Evolutionary conservation across 2,797 vertebrate species (phyloP).

Genomic region (Micropoecilia bifurca): DNA sequence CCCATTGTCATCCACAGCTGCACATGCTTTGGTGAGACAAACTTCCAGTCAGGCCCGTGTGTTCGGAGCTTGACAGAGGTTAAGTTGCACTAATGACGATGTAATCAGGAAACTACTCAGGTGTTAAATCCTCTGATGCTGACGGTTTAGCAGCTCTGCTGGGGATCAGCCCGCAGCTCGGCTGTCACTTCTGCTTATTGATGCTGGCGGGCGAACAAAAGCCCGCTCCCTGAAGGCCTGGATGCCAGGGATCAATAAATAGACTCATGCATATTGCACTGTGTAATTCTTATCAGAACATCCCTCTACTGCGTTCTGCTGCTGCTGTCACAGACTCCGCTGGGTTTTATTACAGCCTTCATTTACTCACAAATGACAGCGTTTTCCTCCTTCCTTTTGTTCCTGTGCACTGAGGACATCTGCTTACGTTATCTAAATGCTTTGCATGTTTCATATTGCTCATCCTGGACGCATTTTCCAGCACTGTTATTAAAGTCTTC

Average conservation of each 20-base stretch:
- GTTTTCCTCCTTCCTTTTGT: conserved; percentile 20
- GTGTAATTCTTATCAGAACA: conserved; percentile 29
- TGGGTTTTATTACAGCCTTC: conserved; percentile 6
- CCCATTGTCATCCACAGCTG: not conserved
- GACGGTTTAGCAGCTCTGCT: conserved; percentile 45
- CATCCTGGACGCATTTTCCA: not conserved
- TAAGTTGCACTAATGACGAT: conserved; percentile 53
- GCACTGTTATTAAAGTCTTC: not conserved
- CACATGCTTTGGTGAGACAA: not conserved
- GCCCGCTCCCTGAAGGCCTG: conserved; percentile 15
- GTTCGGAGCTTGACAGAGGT: conserved; percentile 31
- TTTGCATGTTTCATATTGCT: not conserved
- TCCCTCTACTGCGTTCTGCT: conserved; percentile 8
- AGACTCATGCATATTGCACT: conserved; percentile 34
- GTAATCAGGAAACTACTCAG: conserved; percentile 63
- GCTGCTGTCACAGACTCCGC: conserved; percentile 23
- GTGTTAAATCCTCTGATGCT: conserved; percentile 55
- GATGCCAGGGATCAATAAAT: conserved; percentile 46
- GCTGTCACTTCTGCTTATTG: conserved; percentile 19
- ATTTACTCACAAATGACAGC: not conserved
- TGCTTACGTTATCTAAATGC: not conserved
- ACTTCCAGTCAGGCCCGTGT: not conserved
- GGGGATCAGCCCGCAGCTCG: conserved; percentile 24
- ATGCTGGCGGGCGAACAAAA: conserved; percentile 16
- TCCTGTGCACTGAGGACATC: conserved; percentile 1